Evolutionary conservation across 2,888 invertebrate species (phyloP).

Genomic region (Crepidodera aurea): DNA sequence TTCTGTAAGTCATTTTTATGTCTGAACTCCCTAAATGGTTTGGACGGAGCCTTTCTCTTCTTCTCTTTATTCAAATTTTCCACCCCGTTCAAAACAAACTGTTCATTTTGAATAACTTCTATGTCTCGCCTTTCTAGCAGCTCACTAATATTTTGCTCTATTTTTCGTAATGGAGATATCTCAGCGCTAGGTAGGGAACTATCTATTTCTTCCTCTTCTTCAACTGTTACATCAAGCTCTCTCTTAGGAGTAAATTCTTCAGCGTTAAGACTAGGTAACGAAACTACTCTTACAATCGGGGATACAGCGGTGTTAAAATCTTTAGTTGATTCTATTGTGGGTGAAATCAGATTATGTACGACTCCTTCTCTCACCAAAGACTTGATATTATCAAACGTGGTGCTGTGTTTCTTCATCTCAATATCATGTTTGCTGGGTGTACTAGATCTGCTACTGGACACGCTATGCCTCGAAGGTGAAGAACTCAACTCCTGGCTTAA

Average conservation of each 20-base stretch:
- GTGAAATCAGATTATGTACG: slow-evolving; percentile 66
- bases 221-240: slow-evolving; percentile 74
- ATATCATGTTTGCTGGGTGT: slow-evolving; percentile 65
- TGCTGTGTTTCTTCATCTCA: slow-evolving; percentile 76
- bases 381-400: slow-evolving; percentile 80
- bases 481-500: slow-evolving; percentile 56
- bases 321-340: slow-evolving; percentile 68
- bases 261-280: slow-evolving; percentile 70
- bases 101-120: slow-evolving; percentile 55
- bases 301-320: slow-evolving; percentile 67
- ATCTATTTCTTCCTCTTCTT: slow-evolving; percentile 76
- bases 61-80: slow-evolving; percentile 62
- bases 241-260: slow-evolving; percentile 69
- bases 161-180: slow-evolving; percentile 74
- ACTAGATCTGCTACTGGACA: slow-evolving; percentile 57
- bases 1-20: slow-evolving; percentile 68
- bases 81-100: slow-evolving; percentile 59
- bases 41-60: slow-evolving; percentile 53
- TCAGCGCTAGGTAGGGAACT: slow-evolving; percentile 70
- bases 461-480: slow-evolving; percentile 56
- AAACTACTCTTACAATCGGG: slow-evolving; percentile 74
- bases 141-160: slow-evolving; percentile 77
- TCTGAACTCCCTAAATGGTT: slow-evolving; percentile 52
- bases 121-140: slow-evolving; percentile 65
- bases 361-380: slow-evolving; percentile 76